phyloP scores from a whole-genome alignment of 2,797 vertebrate species.

The Manis crassicaudata region DNA sequence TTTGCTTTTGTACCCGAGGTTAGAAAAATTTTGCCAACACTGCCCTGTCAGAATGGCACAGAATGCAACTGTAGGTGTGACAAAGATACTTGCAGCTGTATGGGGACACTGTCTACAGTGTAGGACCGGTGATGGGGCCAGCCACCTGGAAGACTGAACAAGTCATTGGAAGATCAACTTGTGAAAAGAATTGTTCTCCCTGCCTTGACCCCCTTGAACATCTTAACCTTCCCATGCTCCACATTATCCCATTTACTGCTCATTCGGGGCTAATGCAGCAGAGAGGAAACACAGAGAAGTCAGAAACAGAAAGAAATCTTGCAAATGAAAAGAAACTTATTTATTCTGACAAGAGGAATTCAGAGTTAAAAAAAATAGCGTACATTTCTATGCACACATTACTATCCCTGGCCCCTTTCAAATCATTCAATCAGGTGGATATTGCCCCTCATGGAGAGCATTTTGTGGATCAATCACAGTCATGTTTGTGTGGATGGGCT shows the following conservation, averaged over 20 bases:
- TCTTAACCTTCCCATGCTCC: background rate
- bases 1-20: slow-evolving; percentile 26
- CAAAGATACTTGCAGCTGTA: slow-evolving; percentile 25
- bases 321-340: slow-evolving; percentile 66
- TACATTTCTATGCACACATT: slow-evolving; percentile 8
- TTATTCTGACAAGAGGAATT: slow-evolving; percentile 54
- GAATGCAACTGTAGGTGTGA: background rate
- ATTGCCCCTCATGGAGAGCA: background rate
- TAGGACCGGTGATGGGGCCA: background rate
- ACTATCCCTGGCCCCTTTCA: slow-evolving; percentile 38
- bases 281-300: slow-evolving; percentile 61
- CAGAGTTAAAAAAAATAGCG: slow-evolving; percentile 53
- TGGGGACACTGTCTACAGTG: background rate
- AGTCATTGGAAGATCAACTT: slow-evolving; percentile 39
- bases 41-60: slow-evolving; percentile 24
- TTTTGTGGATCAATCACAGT: slow-evolving; percentile 50
- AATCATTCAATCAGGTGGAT: slow-evolving; percentile 44
- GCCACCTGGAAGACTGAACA: slow-evolving; percentile 59
- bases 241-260: slow-evolving; percentile 67
- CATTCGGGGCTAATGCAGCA: slow-evolving; percentile 64
- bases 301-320: slow-evolving; percentile 65
- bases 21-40: slow-evolving; percentile 50
- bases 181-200: background rate
- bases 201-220: background rate
- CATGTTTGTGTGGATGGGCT: background rate